Base-by-base conservation (phyloP, 2,888 invertebrate genomes). In the Synergus umbraculus region DNA sequence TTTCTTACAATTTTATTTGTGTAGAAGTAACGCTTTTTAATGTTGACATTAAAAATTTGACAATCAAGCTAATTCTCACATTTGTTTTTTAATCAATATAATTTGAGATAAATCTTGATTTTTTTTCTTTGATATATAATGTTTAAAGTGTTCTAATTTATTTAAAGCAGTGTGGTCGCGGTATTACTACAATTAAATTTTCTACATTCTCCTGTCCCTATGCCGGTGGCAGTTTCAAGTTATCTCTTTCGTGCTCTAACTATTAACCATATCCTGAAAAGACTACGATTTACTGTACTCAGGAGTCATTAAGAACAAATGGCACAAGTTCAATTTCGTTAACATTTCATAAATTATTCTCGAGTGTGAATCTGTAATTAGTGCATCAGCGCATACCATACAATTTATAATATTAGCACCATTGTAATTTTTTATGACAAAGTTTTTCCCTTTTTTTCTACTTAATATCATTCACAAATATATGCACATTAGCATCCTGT, bases 241-340 rank as follows among this genome's bases (percentile, higher is more conserved):
- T 73, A 54, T 73, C 54, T 37, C n/a, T 54, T 69, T 46, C 15
- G 22, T 15, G 29, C 29, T 15, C 13, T 49, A 18, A 18, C 66
- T 43, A n/a, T n/a, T 73, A 37, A 69, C 15, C 44, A 15, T 18
- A 49, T 49, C 29, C 13, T 49, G 49, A 49, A 69, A 29, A 73
- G 41, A 73, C 10, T 54, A 5, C 69, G 46, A 29, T 49, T 29
- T 37, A 73, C n/a, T 73, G 54, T 54, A 73, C 29, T 73, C 4
- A 37, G 37, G 15, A 41, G 4, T 15, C 8, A n/a, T 60, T 69
- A 73, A 15, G 54, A 49, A 79, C 76, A 83, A 79, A 81, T 69
- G 69, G 44, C 44, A 29, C 60, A 22, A 77, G 5, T 9, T 44
- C 49, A 78, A 85, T 54, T 82, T 65, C 8, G 5, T 1, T 18